Conservation (phyloP, 1,140 invertebrate genomes). For the Temnothorax longispinosus region DNA sequence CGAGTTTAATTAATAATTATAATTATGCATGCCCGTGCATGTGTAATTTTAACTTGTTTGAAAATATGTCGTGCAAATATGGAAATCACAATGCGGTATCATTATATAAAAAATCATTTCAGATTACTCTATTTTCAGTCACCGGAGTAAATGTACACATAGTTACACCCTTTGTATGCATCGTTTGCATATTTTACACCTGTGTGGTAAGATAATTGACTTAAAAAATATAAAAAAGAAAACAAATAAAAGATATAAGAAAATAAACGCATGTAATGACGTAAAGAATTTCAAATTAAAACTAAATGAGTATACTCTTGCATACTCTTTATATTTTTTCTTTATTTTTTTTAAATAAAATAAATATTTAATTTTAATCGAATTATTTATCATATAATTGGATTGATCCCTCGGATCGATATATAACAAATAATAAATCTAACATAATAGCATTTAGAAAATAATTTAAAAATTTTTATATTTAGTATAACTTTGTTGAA, state of each 20-base stretch:
- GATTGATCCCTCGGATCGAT: neutral
- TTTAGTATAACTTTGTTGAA: neutral
- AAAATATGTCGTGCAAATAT: neutral
- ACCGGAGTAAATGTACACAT: conserved; percentile 94
- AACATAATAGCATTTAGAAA: neutral
- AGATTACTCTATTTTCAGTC: conserved; percentile 87
- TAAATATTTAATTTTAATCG: neutral
- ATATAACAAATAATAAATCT: neutral
- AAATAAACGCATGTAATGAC: neutral
- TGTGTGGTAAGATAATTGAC: conserved; percentile 89
- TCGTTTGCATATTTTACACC: conserved; percentile 97
- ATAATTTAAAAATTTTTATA: neutral
- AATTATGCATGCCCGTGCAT: neutral
- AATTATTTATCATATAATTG: neutral
- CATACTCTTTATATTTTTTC: neutral
- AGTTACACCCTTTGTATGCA: conserved; percentile 93
- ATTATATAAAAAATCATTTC: neutral
- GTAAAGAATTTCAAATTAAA: neutral
- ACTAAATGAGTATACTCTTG: neutral
- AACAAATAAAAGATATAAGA: neutral
- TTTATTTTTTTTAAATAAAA: neutral
- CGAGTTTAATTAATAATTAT: neutral
- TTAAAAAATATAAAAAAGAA: conserved; percentile 3
- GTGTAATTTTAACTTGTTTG: neutral
- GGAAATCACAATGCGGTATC: neutral